phyloP scores from a whole-genome alignment of 2,113 vertebrate genomes.

The Laticauda laticaudata region DNA sequence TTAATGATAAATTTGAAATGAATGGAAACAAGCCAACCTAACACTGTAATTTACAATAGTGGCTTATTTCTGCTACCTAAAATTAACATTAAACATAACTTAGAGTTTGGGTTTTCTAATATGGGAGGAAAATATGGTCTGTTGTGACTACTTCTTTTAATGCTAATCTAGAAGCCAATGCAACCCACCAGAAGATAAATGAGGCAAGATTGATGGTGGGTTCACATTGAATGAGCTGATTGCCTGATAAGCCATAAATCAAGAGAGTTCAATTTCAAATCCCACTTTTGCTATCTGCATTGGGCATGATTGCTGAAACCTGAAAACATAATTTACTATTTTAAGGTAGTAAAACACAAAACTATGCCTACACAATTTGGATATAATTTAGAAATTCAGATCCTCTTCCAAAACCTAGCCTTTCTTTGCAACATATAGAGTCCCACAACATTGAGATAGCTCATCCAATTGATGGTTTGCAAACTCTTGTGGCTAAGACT shows the following conservation, averaged over 20 bases:
- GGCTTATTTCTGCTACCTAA: background rate
- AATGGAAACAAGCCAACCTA: background rate
- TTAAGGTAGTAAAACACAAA: background rate
- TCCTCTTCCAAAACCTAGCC: background rate
- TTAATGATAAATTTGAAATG: too few species aligned
- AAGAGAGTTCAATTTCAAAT: background rate
- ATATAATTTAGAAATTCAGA: background rate
- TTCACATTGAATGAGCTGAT: background rate
- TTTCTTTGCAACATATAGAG: background rate
- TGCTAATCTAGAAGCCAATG: background rate
- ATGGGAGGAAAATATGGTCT: background rate
- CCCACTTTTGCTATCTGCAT: background rate
- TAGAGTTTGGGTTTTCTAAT: background rate
- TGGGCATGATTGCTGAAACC: background rate
- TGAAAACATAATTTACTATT: background rate
- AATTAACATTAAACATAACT: background rate
- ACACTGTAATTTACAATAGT: background rate
- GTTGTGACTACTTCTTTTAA: background rate
- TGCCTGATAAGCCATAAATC: background rate
- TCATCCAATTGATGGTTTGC: background rate
- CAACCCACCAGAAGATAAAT: background rate
- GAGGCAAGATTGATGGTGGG: background rate
- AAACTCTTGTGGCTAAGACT: background rate
- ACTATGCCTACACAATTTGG: background rate
- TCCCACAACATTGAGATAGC: background rate